phyloP scores from a whole-genome alignment of 2,113 vertebrate genomes.

The Lethenteron reissneri region DNA sequence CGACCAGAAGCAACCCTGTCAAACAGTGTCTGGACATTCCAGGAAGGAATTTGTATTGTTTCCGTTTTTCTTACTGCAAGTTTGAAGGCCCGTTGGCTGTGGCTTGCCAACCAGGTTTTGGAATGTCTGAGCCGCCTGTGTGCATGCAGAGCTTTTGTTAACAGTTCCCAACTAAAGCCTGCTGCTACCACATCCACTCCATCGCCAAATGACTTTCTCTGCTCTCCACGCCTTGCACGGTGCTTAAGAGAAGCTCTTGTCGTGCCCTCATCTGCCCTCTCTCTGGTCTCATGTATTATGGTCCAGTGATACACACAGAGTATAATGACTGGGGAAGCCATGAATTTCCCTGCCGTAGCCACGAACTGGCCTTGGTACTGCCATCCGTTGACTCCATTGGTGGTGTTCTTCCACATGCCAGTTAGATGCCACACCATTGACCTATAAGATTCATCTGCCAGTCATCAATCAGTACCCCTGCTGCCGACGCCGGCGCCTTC shows the following conservation, averaged over 20 bases:
- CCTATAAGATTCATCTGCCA: background rate
- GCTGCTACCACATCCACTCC: background rate
- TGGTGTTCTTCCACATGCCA: background rate
- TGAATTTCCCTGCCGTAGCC: background rate
- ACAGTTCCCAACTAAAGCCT: slow-evolving; percentile 3
- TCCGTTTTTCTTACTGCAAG: background rate
- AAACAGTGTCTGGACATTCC: background rate
- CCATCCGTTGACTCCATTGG: background rate
- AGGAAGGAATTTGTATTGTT: background rate
- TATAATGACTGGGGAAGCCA: background rate
- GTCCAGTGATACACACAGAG: background rate
- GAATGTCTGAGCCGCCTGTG: background rate
- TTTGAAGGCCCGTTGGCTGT: background rate
- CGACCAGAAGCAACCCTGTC: background rate
- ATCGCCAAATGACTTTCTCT: background rate
- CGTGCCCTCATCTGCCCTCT: background rate
- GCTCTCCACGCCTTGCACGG: slow-evolving; percentile 1
- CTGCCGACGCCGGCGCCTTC: background rate
- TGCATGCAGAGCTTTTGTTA: background rate
- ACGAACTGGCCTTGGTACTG: background rate
- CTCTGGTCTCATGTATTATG: background rate
- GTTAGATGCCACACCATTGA: background rate
- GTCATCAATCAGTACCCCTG: background rate
- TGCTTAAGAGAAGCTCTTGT: background rate
- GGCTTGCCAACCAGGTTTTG: background rate